These are phyloP conservation scores for Cygnus atratus DNA, from an alignment of 2,113 vertebrate genomes.

Conservation along the genomic window DNA sequence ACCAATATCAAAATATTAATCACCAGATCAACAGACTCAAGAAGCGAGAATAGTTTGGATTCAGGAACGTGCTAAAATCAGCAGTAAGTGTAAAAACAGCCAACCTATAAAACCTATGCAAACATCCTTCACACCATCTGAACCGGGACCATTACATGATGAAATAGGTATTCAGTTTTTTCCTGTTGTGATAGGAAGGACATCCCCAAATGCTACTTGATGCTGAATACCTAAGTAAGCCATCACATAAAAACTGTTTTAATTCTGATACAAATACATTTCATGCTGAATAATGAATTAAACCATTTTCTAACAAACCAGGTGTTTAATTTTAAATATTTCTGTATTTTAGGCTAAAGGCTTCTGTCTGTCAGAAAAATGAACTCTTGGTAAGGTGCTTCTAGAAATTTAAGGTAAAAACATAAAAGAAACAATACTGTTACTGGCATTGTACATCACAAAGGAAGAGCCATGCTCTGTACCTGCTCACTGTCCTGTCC, in stretches of 20 bases:
- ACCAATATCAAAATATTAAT: neutral
- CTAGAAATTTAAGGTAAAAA: neutral
- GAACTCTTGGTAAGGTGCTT: neutral
- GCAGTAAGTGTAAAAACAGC: neutral
- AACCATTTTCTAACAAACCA: neutral
- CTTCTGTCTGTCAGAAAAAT: neutral
- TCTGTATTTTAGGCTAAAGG: neutral
- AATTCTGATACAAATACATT: neutral
- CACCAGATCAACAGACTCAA: neutral
- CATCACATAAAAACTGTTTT: neutral
- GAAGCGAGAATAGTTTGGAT: neutral
- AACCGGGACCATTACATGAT: neutral
- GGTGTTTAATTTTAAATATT: neutral
- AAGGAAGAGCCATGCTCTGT: neutral
- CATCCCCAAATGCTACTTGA: neutral
- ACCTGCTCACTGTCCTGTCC: conserved; percentile 89
- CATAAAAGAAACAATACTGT: too few species aligned
- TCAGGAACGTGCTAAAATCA: neutral
- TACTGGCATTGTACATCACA: rapidly evolving
- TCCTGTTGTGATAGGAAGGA: rapidly evolving
- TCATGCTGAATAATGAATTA: neutral
- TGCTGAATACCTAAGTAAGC: neutral
- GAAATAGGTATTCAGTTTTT: rapidly evolving
- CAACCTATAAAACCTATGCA: too few species aligned
- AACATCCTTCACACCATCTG: too few species aligned